Percentiles rank a stretch among this genome's conserved stretches.
Conservation (phyloP, 2,797 vertebrate species). For the Aythya fuligula region DNA sequence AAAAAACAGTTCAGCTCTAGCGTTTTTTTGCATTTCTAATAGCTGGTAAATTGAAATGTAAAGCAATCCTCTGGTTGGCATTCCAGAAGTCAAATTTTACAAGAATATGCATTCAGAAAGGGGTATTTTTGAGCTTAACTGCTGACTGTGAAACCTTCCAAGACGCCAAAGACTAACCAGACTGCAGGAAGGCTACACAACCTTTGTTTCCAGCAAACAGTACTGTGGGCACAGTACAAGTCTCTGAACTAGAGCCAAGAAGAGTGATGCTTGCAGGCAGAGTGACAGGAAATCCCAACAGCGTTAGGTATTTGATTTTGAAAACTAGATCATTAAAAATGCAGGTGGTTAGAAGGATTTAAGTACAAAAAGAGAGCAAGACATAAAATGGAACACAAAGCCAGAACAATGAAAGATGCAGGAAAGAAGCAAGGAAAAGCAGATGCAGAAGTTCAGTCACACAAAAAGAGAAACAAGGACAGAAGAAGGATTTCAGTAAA, state of each 20-base stretch:
- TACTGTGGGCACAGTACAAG: neutral
- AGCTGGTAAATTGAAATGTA: neutral
- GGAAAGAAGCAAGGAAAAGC: neutral
- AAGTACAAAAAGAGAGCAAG: neutral
- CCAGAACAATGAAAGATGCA: neutral
- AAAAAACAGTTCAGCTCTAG: neutral
- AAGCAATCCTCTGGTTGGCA: neutral
- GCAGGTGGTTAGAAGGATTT: neutral
- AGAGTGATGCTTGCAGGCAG: neutral
- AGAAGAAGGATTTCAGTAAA: conserved; percentile 22
- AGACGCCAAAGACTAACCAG: neutral
- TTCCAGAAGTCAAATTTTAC: neutral
- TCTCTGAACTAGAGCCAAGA: neutral
- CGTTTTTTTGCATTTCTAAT: neutral
- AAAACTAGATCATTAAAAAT: neutral
- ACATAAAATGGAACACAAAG: neutral
- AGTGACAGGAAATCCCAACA: neutral
- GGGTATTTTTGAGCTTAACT: neutral
- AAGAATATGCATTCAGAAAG: neutral
- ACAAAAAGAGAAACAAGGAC: neutral
- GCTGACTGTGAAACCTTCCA: neutral
- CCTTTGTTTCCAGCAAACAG: neutral
- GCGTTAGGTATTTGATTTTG: neutral
- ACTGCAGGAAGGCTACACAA: neutral
- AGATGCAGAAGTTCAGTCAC: neutral